phyloP scores from a whole-genome alignment of 2,113 vertebrate genomes.

The Cervus canadensis region DNA sequence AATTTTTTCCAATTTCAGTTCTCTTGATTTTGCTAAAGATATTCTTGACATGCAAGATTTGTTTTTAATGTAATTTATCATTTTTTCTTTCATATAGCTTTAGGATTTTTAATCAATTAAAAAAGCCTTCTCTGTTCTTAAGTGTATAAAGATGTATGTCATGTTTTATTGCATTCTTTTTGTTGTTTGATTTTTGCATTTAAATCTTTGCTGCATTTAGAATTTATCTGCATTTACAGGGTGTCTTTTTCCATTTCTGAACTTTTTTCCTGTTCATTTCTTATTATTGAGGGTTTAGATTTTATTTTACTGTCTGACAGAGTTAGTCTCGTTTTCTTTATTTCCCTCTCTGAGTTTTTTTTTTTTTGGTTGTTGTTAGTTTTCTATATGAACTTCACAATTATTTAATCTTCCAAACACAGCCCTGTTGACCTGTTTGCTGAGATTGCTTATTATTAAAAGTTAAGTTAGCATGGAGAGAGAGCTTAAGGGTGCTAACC shows the following conservation, averaged over 20 bases:
- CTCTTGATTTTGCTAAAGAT: not conserved
- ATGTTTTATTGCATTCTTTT: not conserved
- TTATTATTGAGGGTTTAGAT: not conserved
- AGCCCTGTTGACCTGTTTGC: not conserved
- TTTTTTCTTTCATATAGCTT: not conserved
- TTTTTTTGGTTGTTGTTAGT: not conserved
- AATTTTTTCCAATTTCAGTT: not conserved
- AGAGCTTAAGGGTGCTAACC: not conserved
- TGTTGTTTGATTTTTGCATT: not conserved
- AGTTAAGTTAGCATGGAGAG: not conserved
- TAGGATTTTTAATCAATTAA: not conserved
- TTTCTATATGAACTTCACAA: not conserved
- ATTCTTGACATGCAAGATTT: not conserved
- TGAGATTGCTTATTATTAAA: not conserved
- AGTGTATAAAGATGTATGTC: not conserved
- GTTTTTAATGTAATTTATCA: not conserved
- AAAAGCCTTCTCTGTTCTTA: not conserved
- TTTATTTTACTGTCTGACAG: not conserved
- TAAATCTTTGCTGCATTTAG: not conserved
- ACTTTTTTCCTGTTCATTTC: not conserved
- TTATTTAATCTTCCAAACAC: not conserved
- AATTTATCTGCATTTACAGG: not conserved
- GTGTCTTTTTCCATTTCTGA: not conserved
- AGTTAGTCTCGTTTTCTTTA: not conserved
- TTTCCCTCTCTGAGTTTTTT: not conserved